Conservation (phyloP, 1,140 invertebrate species). For the Branchinecta lynchi region DNA sequence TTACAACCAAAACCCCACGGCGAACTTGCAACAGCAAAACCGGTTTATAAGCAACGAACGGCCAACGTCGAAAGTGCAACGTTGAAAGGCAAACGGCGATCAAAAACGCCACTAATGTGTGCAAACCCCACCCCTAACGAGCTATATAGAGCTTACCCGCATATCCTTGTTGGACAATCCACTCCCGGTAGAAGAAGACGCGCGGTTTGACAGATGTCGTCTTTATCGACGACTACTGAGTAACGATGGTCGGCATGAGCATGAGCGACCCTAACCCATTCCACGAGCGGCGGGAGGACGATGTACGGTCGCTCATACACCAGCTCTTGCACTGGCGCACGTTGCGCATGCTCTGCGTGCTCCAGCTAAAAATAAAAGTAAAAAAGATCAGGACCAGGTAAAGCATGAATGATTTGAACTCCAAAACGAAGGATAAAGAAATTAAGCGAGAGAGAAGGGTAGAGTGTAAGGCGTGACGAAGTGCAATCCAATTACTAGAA, state of each 20-base stretch:
- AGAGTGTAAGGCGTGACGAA: too few species aligned
- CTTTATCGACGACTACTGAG: slow-evolving; percentile 57
- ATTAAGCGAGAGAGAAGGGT: too few species aligned
- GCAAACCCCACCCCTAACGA: too few species aligned
- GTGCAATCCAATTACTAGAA: too few species aligned
- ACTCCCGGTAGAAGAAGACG: slow-evolving; percentile 66
- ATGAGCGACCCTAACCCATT: slow-evolving; percentile 65
- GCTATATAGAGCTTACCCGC: slow-evolving; percentile 33
- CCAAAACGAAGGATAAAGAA: background rate
- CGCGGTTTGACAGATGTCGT: slow-evolving; percentile 74
- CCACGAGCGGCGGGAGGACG: slow-evolving; percentile 65
- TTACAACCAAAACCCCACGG: too few species aligned
- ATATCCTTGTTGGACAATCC: slow-evolving; percentile 62
- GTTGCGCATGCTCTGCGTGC: slow-evolving; percentile 36
- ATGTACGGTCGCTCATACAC: slow-evolving; percentile 73
- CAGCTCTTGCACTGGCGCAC: slow-evolving; percentile 48
- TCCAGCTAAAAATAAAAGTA: slow-evolving; percentile 36
- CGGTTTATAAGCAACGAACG: too few species aligned
- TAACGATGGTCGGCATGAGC: slow-evolving; percentile 68
- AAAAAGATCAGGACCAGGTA: background rate
- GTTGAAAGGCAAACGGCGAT: too few species aligned
- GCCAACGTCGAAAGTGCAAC: too few species aligned
- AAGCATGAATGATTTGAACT: background rate
- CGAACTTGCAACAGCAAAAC: too few species aligned
- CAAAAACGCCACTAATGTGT: too few species aligned